Conservation (phyloP, 1,140 invertebrate species). For the Aphis gossypii region DNA sequence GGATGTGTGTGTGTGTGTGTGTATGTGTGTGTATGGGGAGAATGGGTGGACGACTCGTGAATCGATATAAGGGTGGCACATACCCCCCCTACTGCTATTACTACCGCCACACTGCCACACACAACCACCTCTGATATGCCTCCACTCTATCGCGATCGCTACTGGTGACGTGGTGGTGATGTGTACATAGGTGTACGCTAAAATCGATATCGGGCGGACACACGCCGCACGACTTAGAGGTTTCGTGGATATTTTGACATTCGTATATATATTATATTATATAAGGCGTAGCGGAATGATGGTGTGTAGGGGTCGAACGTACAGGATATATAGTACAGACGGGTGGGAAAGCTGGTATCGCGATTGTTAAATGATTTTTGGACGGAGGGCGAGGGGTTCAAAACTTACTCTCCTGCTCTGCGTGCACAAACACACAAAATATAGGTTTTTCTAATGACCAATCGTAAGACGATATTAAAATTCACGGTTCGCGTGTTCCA, state of each 20-base stretch:
- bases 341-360: background rate
- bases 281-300: background rate
- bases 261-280: constrained; percentile 2
- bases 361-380: background rate
- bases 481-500: constrained; percentile 19
- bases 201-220: constrained; percentile 44
- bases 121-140: background rate
- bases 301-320: background rate
- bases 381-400: background rate
- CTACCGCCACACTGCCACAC: background rate
- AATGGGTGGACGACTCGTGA: background rate
- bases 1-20: background rate
- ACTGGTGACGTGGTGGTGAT: constrained; percentile 18
- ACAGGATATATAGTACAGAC: background rate
- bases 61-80: constrained; percentile 53
- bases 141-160: background rate
- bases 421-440: background rate
- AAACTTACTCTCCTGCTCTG: constrained; percentile 2
- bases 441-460: constrained; percentile 12
- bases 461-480: constrained; percentile 41
- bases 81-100: background rate
- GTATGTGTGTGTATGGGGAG: background rate
- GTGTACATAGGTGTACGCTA: background rate
- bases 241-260: constrained; percentile 36
- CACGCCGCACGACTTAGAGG: constrained; percentile 11